Conservation (phyloP, 1,140 invertebrate genomes). For the Tetramorium parvispinum region DNA sequence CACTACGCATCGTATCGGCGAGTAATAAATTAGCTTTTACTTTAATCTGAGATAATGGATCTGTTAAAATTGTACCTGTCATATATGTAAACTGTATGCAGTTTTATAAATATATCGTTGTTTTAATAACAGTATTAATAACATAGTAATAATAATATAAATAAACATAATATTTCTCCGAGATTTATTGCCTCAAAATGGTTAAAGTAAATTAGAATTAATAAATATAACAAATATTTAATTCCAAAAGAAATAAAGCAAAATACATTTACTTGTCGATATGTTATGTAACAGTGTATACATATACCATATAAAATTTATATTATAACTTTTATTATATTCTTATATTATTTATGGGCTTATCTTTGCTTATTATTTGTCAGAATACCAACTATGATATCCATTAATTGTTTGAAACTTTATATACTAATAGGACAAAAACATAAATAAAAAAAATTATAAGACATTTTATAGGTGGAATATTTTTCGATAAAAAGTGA, state of each 20-base stretch:
- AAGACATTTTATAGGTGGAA: background rate
- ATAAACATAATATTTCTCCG: background rate
- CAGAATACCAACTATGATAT: background rate
- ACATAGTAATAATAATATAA: background rate
- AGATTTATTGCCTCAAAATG: background rate
- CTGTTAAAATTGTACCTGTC: background rate
- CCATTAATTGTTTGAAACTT: background rate
- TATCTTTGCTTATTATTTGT: background rate
- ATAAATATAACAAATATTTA: conserved; percentile 7
- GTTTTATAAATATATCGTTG: background rate
- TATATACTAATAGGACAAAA: background rate
- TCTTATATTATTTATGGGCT: background rate
- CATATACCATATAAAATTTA: background rate
- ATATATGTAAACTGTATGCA: background rate
- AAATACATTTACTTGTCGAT: background rate
- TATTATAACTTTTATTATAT: background rate
- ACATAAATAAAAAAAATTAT: background rate
- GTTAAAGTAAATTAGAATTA: background rate
- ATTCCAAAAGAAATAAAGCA: background rate
- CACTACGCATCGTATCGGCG: background rate
- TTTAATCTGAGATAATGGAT: background rate
- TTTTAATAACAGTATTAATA: background rate
- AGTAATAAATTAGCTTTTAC: background rate
- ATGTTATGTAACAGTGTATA: background rate
- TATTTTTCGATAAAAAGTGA: background rate